Evolutionary conservation across 2,113 vertebrate genomes (phyloP).

Genomic region (Bambusicola thoracicus): DNA sequence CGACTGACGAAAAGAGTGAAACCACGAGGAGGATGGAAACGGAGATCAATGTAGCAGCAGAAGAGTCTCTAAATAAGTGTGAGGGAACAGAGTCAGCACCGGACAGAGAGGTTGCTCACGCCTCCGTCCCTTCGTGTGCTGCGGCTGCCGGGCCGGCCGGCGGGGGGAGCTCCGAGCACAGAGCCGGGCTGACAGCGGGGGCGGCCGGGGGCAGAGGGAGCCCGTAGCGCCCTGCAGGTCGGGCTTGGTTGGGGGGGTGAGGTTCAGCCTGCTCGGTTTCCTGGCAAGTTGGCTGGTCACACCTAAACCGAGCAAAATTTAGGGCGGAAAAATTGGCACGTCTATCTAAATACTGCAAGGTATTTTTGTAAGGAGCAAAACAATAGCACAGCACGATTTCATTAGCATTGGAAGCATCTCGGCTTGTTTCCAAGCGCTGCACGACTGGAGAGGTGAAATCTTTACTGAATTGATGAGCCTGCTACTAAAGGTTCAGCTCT

Average conservation of each 20-base stretch:
- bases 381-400: not conserved
- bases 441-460: not conserved
- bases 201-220: not conserved
- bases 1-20: not conserved
- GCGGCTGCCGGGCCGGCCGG: not conserved
- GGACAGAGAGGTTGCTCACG: not conserved
- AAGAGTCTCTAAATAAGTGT: not conserved
- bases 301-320: not conserved
- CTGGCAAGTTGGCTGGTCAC: not conserved
- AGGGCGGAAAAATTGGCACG: not conserved
- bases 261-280: not conserved
- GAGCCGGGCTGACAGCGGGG: not conserved
- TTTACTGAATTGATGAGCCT: not conserved
- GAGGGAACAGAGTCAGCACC: not conserved
- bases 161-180: conserved; percentile 51
- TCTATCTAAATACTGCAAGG: not conserved
- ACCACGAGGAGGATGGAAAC: not conserved
- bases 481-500: not conserved
- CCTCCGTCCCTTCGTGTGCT: not conserved
- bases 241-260: too few relatives aligned
- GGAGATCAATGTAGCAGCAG: not conserved
- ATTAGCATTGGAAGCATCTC: not conserved
- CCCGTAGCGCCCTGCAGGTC: fast-evolving
- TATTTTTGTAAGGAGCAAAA: not conserved
- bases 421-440: not conserved